Evolutionary conservation across 2,113 vertebrate genomes (phyloP).

Genomic region (Dendrocopos noguchii): DNA sequence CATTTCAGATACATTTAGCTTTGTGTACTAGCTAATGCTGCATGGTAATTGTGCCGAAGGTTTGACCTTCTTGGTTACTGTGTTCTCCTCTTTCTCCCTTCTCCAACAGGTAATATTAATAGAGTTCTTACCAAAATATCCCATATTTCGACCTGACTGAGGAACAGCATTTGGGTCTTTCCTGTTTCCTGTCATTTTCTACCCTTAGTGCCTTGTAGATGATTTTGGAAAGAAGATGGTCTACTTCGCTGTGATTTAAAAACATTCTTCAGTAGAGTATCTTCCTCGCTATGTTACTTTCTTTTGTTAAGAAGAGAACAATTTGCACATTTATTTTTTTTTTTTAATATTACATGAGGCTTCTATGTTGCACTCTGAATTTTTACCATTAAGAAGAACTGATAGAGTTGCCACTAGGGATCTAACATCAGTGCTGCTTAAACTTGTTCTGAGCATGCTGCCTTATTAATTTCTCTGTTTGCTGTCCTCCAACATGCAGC

Average conservation of each 20-base stretch:
- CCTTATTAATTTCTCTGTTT: slow-evolving; percentile 78
- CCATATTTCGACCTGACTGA: slow-evolving; percentile 99
- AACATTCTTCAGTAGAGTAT: slow-evolving; percentile 76
- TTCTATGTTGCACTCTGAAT: slow-evolving; percentile 86
- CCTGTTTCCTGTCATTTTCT: slow-evolving; percentile 88
- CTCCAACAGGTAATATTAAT: slow-evolving; percentile 96
- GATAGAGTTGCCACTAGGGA: slow-evolving; percentile 72
- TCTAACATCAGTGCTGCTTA: slow-evolving; percentile 77
- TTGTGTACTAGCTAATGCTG: neutral
- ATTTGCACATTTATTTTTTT: slow-evolving; percentile 88
- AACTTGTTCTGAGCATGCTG: slow-evolving; percentile 81
- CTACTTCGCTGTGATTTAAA: slow-evolving; percentile 82
- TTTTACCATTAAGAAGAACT: slow-evolving; percentile 77
- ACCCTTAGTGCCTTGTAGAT: slow-evolving; percentile 99
- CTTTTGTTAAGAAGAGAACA: slow-evolving; percentile 83
- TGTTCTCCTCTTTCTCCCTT: slow-evolving; percentile 65
- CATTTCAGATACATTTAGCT: neutral
- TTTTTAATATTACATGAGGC: slow-evolving; percentile 80
- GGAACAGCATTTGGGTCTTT: slow-evolving; percentile 75
- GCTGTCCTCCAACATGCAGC: slow-evolving; percentile 64
- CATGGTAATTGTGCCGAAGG: neutral
- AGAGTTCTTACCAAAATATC: slow-evolving; percentile 99
- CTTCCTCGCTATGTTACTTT: slow-evolving; percentile 76
- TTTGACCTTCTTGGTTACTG: slow-evolving; percentile 52
- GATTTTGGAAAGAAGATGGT: slow-evolving; percentile 89